Base-by-base conservation (phyloP, 2,888 invertebrate species). In the Mallateleia sp. region DNA sequence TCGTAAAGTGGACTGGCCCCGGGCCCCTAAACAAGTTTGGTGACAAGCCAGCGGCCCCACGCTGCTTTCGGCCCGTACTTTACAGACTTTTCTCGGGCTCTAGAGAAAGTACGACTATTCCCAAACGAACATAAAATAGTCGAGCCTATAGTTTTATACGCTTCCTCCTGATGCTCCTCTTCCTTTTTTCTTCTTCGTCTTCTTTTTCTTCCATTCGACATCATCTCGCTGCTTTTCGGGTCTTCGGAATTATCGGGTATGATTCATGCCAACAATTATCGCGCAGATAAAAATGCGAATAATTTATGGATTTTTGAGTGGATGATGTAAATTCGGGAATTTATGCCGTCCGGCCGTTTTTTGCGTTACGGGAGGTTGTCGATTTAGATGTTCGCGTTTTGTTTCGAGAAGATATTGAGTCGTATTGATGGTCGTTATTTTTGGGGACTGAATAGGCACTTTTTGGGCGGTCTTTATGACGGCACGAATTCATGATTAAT, bases 21-120 rank as follows among this genome's bases (percentile, higher is more conserved):
- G 84, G 77, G 89, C 88, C 85, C 84, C 88, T 88, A 92, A 94
- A 94, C 94, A 92, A 94, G 94, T 95, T 95, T 93, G 93, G 94
- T 93, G 94, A 94, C 94, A 94, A 92, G 92, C 91, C 89, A 91
- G 88, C 90, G 81, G 90, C 87, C 88, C 89, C 91, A 90, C 89
- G 89, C 90, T 91, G 89, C 92, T 92, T 91, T 92, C 89, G 85
- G 74, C 45, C 69, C 24, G 56, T 78, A 81, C 62, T 78, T 85
- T 87, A 87, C 85, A 81, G 81, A 81, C 58, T 87, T 87, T 87
- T 78, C 87, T 81, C 75, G 81, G 52, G 38, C 87, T 88, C 86
- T 90, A 92, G 93, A 93, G 92, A 93, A 93, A 93, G 92, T 90
- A 87, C 80, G 74, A 20, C 80, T 85, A 80, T 75, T 34, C 32